Conservation (phyloP, 2,113 vertebrate species). For the Psittacus erithacus region DNA sequence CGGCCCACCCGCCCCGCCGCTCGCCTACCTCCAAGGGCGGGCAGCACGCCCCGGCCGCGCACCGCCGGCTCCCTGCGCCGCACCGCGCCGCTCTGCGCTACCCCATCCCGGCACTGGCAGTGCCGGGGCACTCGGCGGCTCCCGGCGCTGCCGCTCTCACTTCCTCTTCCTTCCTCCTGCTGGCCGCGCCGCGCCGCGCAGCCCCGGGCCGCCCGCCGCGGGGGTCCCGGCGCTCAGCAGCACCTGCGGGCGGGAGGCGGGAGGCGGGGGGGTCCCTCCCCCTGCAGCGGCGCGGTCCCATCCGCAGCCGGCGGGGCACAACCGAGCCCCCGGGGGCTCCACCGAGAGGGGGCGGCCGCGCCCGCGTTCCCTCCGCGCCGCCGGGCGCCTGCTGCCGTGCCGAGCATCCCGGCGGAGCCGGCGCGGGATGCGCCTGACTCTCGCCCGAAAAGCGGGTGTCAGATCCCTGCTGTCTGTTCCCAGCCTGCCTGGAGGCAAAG, state of each 20-base stretch:
- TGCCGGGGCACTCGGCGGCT: no score
- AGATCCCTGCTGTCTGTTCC: neutral
- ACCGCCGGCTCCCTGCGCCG: no score
- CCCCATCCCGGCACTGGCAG: no score
- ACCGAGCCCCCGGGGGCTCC: neutral
- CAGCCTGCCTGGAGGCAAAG: neutral
- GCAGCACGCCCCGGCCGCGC: no score
- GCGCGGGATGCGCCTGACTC: neutral
- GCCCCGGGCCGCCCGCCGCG: neutral
- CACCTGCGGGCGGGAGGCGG: neutral
- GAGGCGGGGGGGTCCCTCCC: neutral
- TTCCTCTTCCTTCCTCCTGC: no score
- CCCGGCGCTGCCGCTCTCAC: no score
- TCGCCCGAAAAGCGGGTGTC: neutral
- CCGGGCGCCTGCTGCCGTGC: no score
- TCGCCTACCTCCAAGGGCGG: no score
- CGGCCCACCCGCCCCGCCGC: no score
- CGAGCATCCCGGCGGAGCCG: neutral
- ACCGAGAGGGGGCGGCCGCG: neutral
- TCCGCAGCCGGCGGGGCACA: neutral
- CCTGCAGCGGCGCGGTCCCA: neutral
- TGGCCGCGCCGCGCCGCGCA: no score
- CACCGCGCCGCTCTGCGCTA: no score
- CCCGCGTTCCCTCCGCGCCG: neutral
- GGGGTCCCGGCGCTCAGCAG: neutral